Evolutionary conservation across 2,113 vertebrate species (phyloP), one percentile per base, ranked within the genome.

Genomic region (Lutjanus erythropterus): DNA sequence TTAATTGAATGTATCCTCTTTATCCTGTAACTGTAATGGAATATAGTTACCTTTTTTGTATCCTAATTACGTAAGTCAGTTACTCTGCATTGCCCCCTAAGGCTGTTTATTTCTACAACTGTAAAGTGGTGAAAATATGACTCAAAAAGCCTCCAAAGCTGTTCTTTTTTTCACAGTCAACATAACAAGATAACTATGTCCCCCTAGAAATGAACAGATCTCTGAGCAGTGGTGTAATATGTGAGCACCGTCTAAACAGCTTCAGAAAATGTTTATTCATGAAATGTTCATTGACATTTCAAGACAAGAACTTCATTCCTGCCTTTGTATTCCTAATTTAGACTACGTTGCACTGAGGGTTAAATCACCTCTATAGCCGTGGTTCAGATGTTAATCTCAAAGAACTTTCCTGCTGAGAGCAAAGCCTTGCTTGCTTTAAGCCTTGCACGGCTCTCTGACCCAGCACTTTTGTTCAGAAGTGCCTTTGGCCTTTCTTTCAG

Each of bases 311-410:
- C 39, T 8, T 41, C 47, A 59, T 65, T 39, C 55, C 19, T 60
- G 15, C 49, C 23, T 10, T 53, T 60, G 52, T 68, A 44, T 67
- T 71, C 37, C n/a, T 27, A 12, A 72, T 77, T 64, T 59, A n/a
- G 19, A 67, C 58, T 50, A 41, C 41, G 50, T 52, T 2, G 19
- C 68, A 67, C 16, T 1, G 21, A 55, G 62, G 70, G 70, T 79
- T 70, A 29, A 84, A 77, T 69, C 62, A 83, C 72, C 29, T 82
- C 46, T 60, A 37, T 71, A 71, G 81, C 50, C 29, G 49, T 35
- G 29, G 87, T 84, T 80, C 80, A 90, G 73, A 85, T 75, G 85
- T 86, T 88, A 84, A 90, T 87, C 71, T 86, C 21, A 65, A 77
- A 85, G 74, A 79, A 79, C 69, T 68, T 70, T 79, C 73, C 88